phyloP scores from a whole-genome alignment of 2,113 vertebrate genomes.

The Pluvialis apricaria region DNA sequence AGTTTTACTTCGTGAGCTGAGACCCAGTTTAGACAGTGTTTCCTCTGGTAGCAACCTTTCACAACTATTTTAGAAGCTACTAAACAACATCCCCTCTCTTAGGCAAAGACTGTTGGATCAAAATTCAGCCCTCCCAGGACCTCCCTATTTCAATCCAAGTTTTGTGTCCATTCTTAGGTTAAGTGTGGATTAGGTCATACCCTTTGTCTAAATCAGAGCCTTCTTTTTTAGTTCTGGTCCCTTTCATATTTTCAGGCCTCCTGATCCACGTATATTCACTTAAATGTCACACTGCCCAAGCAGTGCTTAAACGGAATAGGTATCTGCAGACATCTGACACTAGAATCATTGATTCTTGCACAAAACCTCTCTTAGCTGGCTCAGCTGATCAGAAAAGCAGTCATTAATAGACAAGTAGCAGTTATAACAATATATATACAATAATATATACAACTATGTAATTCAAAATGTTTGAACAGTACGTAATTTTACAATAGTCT shows the following conservation, averaged over 20 bases:
- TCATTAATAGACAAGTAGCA: not conserved
- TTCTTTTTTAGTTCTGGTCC: not conserved
- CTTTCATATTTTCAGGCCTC: not conserved
- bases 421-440: not conserved
- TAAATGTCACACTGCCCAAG: not conserved
- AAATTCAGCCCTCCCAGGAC: not conserved
- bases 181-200: not conserved
- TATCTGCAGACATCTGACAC: not conserved
- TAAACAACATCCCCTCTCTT: not conserved
- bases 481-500: not conserved
- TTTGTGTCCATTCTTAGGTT: not conserved
- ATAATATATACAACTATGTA: not conserved
- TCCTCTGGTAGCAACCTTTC: not conserved
- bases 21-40: not conserved
- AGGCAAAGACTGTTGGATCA: not conserved
- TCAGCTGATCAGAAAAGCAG: not conserved
- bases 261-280: not conserved
- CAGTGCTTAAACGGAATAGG: not conserved
- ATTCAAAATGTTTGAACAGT: not conserved
- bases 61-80: not conserved
- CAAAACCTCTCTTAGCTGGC: not conserved
- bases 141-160: not conserved
- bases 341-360: not conserved
- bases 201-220: not conserved
- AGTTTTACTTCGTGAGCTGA: not conserved